Evolutionary conservation across 2,888 invertebrate species (phyloP).

Genomic region (Lydus trimaculatus): DNA sequence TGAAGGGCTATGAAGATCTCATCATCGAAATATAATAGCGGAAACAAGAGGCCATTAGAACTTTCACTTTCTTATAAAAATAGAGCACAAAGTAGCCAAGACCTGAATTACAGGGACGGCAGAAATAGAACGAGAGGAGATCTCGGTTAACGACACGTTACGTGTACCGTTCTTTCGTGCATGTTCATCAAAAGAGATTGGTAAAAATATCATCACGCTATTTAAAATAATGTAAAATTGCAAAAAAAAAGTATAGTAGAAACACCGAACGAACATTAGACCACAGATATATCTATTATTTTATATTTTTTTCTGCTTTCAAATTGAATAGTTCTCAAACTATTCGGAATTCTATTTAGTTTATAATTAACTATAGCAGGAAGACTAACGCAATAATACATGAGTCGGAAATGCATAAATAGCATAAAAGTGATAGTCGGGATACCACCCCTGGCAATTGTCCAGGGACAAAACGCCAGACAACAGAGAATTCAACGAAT

Average conservation of each 20-base stretch:
- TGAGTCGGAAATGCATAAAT: conserved; percentile 47
- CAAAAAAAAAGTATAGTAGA: conserved; percentile 10
- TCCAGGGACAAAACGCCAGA: conserved; percentile 47
- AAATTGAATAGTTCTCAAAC: not conserved
- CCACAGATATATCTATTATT: not conserved
- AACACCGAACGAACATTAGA: not conserved
- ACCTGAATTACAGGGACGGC: conserved; percentile 26
- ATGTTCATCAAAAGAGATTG: conserved; percentile 19
- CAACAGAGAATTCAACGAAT: conserved; percentile 34
- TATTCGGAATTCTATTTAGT: not conserved
- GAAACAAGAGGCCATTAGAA: conserved; percentile 21
- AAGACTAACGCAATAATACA: conserved; percentile 13
- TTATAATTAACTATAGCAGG: conserved; percentile 1
- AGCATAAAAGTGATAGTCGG: conserved; percentile 41
- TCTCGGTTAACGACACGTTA: conserved; percentile 41
- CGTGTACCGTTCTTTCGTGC: conserved; percentile 37
- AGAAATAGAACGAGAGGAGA: conserved; percentile 25
- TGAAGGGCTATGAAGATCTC: not conserved
- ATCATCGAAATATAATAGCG: conserved; percentile 1
- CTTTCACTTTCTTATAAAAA: conserved; percentile 30
- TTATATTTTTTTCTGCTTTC: not conserved
- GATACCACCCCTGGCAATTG: conserved; percentile 46
- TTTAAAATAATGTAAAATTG: conserved; percentile 14
- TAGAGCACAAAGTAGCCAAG: conserved; percentile 30
- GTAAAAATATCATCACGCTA: conserved; percentile 23